Conservation (phyloP, 2,888 invertebrate species). For the Deroplatys truncata region DNA sequence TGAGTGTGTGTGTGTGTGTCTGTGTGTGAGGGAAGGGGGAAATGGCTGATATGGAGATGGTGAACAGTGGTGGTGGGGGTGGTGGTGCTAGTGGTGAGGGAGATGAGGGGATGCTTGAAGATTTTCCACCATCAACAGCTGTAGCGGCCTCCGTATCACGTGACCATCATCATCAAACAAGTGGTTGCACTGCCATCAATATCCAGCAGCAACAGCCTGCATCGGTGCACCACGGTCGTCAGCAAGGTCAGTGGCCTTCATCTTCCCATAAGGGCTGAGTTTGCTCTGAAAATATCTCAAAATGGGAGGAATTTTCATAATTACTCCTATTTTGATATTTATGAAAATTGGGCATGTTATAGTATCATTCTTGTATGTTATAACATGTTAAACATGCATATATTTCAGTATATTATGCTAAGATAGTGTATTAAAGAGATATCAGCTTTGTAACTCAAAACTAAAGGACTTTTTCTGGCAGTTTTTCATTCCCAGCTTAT, state of each 20-base stretch:
- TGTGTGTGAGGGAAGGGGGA: neutral
- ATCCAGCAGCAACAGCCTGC: neutral
- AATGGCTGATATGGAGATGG: constrained; percentile 8
- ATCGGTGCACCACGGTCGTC: neutral
- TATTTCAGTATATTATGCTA: too few relatives aligned
- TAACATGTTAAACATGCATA: too few relatives aligned
- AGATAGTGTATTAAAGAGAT: too few relatives aligned
- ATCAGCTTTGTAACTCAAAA: too few relatives aligned
- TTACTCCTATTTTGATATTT: too few relatives aligned
- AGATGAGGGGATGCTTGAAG: neutral
- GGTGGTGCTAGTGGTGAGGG: neutral
- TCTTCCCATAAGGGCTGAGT: too few relatives aligned
- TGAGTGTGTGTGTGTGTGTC: neutral
- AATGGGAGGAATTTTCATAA: too few relatives aligned
- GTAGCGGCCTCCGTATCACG: neutral
- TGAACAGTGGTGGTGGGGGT: neutral
- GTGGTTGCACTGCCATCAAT: constrained; percentile 6
- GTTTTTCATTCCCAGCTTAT: too few relatives aligned
- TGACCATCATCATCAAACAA: constrained; percentile 11
- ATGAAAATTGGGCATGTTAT: too few relatives aligned
- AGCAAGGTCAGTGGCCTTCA: neutral
- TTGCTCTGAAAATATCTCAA: too few relatives aligned
- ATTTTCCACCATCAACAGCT: neutral
- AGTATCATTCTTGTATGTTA: too few relatives aligned
- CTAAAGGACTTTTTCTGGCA: too few relatives aligned